Conservation (phyloP, 2,797 vertebrate species). For the Moxostoma hubbsi region DNA sequence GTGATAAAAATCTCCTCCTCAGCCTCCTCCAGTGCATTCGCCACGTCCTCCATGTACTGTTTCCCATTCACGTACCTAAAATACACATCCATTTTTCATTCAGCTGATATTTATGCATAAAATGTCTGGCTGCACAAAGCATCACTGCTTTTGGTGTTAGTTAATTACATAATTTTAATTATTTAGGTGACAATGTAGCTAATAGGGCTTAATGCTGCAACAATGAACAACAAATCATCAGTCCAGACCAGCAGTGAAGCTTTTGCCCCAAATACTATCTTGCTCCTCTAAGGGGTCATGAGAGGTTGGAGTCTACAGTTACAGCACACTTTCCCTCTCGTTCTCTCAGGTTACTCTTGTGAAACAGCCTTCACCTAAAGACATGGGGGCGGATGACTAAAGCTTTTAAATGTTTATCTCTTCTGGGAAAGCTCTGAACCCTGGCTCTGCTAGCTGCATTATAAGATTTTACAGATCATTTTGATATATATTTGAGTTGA, state of each 20-base stretch:
- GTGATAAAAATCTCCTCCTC: slow-evolving; percentile 98
- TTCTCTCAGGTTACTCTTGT: slow-evolving; percentile 75
- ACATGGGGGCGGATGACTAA: slow-evolving; percentile 18
- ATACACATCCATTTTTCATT: slow-evolving; percentile 50
- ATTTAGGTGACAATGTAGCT: slow-evolving; percentile 65
- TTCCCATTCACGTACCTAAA: slow-evolving; percentile 95
- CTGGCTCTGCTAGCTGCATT: neutral
- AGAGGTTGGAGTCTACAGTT: slow-evolving; percentile 45
- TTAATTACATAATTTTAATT: slow-evolving; percentile 24
- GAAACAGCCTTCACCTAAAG: slow-evolving; percentile 48
- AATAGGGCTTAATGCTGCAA: slow-evolving; percentile 53
- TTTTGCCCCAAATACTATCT: slow-evolving; percentile 32
- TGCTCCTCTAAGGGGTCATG: slow-evolving; percentile 47
- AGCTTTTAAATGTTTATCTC: slow-evolving; percentile 1
- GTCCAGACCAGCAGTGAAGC: neutral
- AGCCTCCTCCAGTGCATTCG: slow-evolving; percentile 91
- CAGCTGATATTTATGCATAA: no score
- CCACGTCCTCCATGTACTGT: slow-evolving; percentile 92
- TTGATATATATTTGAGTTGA: neutral
- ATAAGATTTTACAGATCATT: neutral
- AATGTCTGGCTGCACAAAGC: no score
- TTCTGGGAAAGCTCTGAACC: neutral
- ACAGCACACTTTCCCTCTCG: slow-evolving; percentile 72
- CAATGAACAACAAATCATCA: slow-evolving; percentile 28
- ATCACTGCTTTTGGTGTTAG: no score